Evolutionary conservation across 2,113 vertebrate species (phyloP), one percentile per base, ranked within the genome.

Genomic region (Otolemur garnettii): DNA sequence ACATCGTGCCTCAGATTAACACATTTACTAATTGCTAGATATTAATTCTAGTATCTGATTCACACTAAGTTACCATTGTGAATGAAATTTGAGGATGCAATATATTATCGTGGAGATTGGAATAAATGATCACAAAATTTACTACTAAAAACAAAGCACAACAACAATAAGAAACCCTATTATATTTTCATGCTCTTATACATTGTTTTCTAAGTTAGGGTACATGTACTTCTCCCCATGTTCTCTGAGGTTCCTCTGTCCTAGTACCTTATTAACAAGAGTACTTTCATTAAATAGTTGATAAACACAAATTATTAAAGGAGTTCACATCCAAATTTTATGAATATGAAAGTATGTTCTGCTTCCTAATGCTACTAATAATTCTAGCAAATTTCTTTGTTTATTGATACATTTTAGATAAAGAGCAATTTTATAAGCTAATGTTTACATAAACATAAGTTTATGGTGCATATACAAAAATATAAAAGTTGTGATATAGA

Each of bases 251-350:
- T 71, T 2, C 8, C n/a, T 33, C 5, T 24, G 1, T 35, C 24
- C 12, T 28, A 2, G 7, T 45, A 30, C 80, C 69, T 79, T 64
- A 53, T 38, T 38, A 75, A 53, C 7, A 64, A 33, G 50, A 53
- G 6, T 38, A 30, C 50, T 93, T 87, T n/a, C 50, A n/a, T 53
- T 62, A 71, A 0, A 42, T 28, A 78, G 14, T 9, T 87, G 21
- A 14, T 68, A 33, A 92, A 95, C 81, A 93, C 30, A 0, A 85
- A 78, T 62, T 97, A 66, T 88, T 84, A 12, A 91, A 26, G 45
- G 0, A 0, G 0, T 7, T 66, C 45, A 75, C 28, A 57, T 77
- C 26, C 28, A 38, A 79, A 72, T 71, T 93, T 90, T 35, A 22
- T 19, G 4, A 80, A 80, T 64, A 88, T 4, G 78, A 75, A 9